These are phyloP conservation scores for Diprion similis DNA, from an alignment of 1,140 invertebrate species.

Conservation along the genomic window DNA sequence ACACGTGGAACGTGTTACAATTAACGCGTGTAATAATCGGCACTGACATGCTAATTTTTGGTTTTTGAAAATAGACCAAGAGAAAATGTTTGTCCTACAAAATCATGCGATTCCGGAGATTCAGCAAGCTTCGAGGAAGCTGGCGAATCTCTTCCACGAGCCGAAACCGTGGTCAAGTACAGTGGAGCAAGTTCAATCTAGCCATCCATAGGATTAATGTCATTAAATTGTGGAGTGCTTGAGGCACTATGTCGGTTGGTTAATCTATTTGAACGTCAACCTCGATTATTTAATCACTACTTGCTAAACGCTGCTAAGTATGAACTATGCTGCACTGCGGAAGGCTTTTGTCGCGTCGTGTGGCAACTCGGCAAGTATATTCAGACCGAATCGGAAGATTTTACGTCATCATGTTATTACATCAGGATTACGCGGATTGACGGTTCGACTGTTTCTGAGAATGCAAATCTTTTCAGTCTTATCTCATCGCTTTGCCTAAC, in stretches of 20 bases:
- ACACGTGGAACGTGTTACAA: constrained; percentile 14
- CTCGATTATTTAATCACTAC: constrained; percentile 33
- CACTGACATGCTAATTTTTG: background rate
- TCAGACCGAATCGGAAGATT: background rate
- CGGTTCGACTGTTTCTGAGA: no score
- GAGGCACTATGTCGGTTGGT: constrained; percentile 16
- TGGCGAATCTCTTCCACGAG: constrained; percentile 3
- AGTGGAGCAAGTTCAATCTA: constrained; percentile 19
- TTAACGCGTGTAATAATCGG: background rate
- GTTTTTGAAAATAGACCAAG: constrained; percentile 16
- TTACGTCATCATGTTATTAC: no score
- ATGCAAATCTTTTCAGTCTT: no score
- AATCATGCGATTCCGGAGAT: background rate
- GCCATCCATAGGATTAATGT: constrained; percentile 2
- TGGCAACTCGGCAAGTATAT: constrained; percentile 12
- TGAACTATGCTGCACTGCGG: background rate
- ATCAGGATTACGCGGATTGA: no score
- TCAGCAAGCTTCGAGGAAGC: constrained; percentile 13
- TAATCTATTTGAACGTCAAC: constrained; percentile 29
- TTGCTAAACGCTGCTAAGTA: constrained; percentile 21
- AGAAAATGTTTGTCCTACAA: background rate
- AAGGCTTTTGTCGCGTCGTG: constrained; percentile 8
- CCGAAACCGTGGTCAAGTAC: constrained; percentile 24
- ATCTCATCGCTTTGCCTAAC: no score
- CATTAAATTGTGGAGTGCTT: constrained; percentile 2